Conservation (phyloP, 2,888 invertebrate genomes). For the Melanophora roralis region DNA sequence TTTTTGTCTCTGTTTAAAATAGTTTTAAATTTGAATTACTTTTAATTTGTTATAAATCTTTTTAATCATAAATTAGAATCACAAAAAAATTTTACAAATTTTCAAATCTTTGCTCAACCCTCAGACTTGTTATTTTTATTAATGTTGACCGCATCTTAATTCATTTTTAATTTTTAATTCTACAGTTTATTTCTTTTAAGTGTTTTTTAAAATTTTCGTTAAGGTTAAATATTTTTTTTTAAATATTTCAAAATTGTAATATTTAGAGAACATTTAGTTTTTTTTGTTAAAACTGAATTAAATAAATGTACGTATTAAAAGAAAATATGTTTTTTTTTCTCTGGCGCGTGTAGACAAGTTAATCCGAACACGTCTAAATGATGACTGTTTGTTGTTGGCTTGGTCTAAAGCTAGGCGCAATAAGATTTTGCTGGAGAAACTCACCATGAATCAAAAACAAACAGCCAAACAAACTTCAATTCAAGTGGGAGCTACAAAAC, state of each 20-base stretch:
- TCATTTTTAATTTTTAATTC: too few species aligned
- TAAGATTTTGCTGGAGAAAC: slow-evolving; percentile 26
- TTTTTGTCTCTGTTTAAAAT: too few species aligned
- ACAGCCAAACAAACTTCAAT: slow-evolving; percentile 17
- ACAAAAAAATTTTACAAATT: too few species aligned
- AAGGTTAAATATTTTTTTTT: neutral
- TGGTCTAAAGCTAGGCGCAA: slow-evolving; percentile 25
- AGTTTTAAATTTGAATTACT: too few species aligned
- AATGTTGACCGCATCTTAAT: neutral
- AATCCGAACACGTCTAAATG: slow-evolving; percentile 65
- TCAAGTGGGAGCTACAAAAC: slow-evolving; percentile 55
- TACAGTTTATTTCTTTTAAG: neutral
- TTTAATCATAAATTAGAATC: too few species aligned
- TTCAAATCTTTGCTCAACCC: too few species aligned
- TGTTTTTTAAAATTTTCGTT: neutral
- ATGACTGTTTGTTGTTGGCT: slow-evolving; percentile 61
- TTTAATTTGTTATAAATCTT: too few species aligned
- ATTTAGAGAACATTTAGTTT: neutral
- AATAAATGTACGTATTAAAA: neutral
- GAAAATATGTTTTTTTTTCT: neutral
- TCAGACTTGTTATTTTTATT: neutral
- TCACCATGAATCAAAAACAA: slow-evolving; percentile 47
- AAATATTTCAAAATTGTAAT: neutral
- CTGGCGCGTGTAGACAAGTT: slow-evolving; percentile 58
- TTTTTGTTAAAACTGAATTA: neutral